Conservation (phyloP, 1,140 invertebrate species). For the Belonocnema kinseyi region DNA sequence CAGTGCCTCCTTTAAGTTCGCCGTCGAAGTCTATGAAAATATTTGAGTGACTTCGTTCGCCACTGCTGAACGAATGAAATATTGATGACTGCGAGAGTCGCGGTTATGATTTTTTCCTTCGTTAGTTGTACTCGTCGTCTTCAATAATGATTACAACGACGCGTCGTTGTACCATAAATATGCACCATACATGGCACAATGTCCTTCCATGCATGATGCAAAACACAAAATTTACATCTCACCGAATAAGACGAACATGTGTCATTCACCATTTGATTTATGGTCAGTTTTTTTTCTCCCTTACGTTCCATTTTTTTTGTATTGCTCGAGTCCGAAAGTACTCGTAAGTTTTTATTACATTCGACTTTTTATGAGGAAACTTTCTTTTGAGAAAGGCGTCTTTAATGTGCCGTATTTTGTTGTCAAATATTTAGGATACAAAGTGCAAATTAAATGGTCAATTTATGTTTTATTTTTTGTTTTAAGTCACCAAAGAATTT, state of each 20-base stretch:
- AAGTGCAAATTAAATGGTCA: too few relatives aligned
- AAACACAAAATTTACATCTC: conserved; percentile 9
- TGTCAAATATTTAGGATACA: too few relatives aligned
- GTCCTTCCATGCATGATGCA: neutral
- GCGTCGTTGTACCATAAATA: conserved; percentile 23
- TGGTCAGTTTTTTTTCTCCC: conserved; percentile 1
- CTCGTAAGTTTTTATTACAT: neutral
- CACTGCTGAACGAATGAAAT: conserved; percentile 19
- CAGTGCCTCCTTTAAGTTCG: neutral
- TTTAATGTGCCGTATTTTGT: too few relatives aligned
- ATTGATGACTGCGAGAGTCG: conserved; percentile 21
- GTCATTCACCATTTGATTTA: conserved; percentile 10
- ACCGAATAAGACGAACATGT: conserved; percentile 12
- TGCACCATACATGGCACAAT: conserved; percentile 25
- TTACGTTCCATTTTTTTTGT: neutral
- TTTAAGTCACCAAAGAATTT: too few relatives aligned
- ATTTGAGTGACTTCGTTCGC: conserved; percentile 3
- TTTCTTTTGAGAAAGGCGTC: neutral
- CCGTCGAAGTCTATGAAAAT: neutral
- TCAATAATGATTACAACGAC: conserved; percentile 16
- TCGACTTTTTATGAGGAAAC: neutral
- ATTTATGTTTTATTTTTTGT: too few relatives aligned
- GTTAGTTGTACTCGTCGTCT: conserved; percentile 26
- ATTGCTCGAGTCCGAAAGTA: neutral
- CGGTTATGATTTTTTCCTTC: conserved; percentile 26